Conservation (phyloP, 2,797 vertebrate genomes). For the Pagetopsis macropterus region DNA sequence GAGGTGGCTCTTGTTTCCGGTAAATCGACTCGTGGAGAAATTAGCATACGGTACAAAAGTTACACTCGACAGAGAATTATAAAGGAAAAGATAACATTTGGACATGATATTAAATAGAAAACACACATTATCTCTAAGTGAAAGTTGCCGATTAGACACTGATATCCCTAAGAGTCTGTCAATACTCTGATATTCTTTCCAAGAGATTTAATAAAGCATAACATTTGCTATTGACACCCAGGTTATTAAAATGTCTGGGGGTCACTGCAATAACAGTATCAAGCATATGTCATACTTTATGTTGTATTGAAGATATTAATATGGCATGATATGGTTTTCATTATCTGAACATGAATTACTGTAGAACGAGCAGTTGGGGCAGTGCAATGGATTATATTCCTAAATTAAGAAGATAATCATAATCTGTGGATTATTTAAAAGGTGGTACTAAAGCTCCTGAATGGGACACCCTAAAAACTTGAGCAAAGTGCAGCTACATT, state of each 20-base stretch:
- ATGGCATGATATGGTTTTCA: too few relatives aligned
- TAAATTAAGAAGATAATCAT: conserved; percentile 11
- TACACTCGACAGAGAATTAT: not conserved
- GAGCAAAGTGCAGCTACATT: conserved; percentile 28
- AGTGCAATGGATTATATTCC: conserved; percentile 3
- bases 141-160: not conserved
- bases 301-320: not conserved
- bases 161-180: not conserved
- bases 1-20: not conserved
- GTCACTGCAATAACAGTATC: not conserved
- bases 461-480: conserved; percentile 24
- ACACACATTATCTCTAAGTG: not conserved
- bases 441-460: conserved; percentile 7
- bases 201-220: not conserved
- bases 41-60: not conserved
- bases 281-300: not conserved
- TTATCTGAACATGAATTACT: not conserved
- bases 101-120: not conserved
- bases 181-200: not conserved
- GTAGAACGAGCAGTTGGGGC: not conserved
- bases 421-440: conserved; percentile 30
- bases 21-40: not conserved
- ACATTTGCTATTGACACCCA: not conserved
- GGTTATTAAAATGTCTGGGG: not conserved
- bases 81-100: not conserved